These are phyloP conservation scores for Calliphora vomitoria DNA, from an alignment of 2,888 invertebrate genomes.

Conservation along the genomic window DNA sequence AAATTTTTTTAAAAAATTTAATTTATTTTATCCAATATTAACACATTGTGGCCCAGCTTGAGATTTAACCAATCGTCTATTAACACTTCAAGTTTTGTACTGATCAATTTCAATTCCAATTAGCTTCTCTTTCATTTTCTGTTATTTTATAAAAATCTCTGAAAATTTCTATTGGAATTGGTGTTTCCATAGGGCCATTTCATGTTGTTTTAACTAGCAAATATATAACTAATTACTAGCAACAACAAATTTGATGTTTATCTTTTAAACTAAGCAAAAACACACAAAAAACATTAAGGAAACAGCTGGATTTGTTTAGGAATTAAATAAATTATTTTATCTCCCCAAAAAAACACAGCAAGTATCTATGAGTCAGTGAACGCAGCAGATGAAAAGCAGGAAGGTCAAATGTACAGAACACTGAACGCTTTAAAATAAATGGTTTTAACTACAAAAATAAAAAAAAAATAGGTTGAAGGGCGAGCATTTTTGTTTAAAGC, in stretches of 20 bases:
- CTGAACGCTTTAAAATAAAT: slow-evolving; percentile 28
- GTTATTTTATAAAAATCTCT: no score
- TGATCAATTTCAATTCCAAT: no score
- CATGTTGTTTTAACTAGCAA: background rate
- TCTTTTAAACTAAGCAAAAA: background rate
- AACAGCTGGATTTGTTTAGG: slow-evolving; percentile 41
- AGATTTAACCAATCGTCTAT: no score
- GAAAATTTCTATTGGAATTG: no score
- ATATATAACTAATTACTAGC: background rate
- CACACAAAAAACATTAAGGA: slow-evolving; percentile 15
- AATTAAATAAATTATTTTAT: slow-evolving; percentile 24
- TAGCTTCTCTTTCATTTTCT: no score
- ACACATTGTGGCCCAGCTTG: no score
- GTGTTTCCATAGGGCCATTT: no score
- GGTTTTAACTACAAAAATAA: background rate
- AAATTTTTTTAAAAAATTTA: no score
- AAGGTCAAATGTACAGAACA: slow-evolving; percentile 8
- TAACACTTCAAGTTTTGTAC: no score
- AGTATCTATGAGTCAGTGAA: slow-evolving; percentile 14
- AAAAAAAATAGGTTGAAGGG: slow-evolving; percentile 42
- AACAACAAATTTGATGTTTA: background rate
- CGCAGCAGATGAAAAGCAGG: background rate
- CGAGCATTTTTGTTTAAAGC: background rate
- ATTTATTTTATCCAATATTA: no score
- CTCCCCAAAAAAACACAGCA: background rate